phyloP scores from a whole-genome alignment of 2,797 vertebrate species.

The Acanthiza pusilla region DNA sequence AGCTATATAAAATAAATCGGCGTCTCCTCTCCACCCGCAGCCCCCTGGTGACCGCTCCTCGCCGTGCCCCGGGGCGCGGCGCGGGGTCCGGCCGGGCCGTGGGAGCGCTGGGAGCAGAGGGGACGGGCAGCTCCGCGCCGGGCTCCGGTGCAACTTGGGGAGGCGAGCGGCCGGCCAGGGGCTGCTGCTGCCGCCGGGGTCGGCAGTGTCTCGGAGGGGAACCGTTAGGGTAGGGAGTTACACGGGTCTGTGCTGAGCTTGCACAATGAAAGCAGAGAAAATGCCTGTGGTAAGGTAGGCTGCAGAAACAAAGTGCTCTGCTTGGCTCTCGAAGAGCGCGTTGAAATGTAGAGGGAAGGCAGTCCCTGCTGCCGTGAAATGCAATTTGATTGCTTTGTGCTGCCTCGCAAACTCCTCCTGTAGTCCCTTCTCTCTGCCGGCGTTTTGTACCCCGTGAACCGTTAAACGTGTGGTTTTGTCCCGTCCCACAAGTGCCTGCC shows the following conservation, averaged over 20 bases:
- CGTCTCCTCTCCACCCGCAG: fast-evolving
- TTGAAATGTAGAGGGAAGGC: neutral
- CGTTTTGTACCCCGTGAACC: neutral
- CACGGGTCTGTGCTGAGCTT: neutral
- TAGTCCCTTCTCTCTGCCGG: neutral
- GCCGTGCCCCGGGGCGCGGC: neutral
- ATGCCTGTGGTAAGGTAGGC: neutral
- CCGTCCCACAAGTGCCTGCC: neutral
- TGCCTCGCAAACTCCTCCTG: neutral
- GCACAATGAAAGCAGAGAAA: neutral
- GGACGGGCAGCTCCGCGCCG: neutral
- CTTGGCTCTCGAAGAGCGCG: neutral
- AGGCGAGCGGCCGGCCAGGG: neutral
- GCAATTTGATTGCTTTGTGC: neutral
- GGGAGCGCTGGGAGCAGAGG: neutral
- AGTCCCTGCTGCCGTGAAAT: neutral
- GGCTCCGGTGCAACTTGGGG: neutral
- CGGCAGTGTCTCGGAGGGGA: neutral
- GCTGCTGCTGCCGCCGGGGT: neutral
- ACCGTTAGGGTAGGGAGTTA: neutral
- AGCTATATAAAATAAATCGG: fast-evolving
- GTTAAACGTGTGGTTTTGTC: neutral
- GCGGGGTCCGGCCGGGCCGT: neutral
- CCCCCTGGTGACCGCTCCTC: neutral
- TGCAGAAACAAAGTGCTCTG: neutral